A percentile compares a stretch with the other conserved stretches of the same genome.
phyloP scores from a whole-genome alignment of 2,888 invertebrate genomes.

The Cartodere bifasciata region DNA sequence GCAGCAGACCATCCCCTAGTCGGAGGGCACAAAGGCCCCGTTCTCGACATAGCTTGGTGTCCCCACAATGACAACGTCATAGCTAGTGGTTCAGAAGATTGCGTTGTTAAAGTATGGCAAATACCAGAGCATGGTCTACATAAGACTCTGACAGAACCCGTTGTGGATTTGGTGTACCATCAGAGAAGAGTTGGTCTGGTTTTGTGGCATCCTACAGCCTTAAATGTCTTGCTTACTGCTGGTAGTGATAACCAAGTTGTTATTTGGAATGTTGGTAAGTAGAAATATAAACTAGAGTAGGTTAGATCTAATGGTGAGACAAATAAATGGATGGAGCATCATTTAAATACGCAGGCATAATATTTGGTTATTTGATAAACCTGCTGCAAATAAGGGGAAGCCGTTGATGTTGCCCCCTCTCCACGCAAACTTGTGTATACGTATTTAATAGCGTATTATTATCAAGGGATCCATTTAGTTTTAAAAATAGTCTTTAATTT shows the following conservation, averaged over 20 bases:
- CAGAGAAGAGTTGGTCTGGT: constrained; percentile 86
- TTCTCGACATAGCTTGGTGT: constrained; percentile 95
- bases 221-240: constrained; percentile 87
- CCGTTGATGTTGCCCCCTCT: too few species aligned
- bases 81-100: constrained; percentile 94
- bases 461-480: too few species aligned
- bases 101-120: constrained; percentile 94
- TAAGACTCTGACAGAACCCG: constrained; percentile 82
- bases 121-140: constrained; percentile 85
- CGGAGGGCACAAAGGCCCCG: constrained; percentile 93
- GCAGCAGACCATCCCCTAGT: constrained; percentile 89
- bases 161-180: constrained; percentile 86
- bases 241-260: constrained; percentile 79
- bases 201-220: constrained; percentile 94
- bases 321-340: too few species aligned
- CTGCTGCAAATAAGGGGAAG: too few species aligned
- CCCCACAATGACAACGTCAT: constrained; percentile 98
- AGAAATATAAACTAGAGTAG: too few species aligned
- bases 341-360: too few species aligned
- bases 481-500: too few species aligned
- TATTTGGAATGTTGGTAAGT: constrained; percentile 35
- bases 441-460: too few species aligned
- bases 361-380: too few species aligned
- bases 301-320: too few species aligned
- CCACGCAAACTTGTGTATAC: too few species aligned